A percentile compares a stretch with the other conserved stretches of the same genome.
phyloP scores from a whole-genome alignment of 2,888 invertebrate species.

The Scaptomyza flava region DNA sequence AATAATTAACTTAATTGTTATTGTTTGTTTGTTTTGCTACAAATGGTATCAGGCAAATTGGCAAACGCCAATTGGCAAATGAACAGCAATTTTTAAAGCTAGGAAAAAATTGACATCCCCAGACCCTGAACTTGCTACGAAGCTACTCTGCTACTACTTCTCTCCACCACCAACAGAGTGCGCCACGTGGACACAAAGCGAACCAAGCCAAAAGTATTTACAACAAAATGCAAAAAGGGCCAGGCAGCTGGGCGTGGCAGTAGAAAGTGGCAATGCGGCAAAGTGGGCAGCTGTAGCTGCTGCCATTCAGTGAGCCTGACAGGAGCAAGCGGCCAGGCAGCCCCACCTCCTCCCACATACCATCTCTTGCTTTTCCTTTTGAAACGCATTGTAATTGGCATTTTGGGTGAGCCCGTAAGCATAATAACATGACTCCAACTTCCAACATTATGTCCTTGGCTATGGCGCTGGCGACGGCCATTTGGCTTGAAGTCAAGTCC shows the following conservation, averaged over 20 bases:
- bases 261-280: slow-evolving; percentile 34
- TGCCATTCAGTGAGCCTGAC: slow-evolving; percentile 49
- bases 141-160: background rate
- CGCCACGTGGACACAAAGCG: slow-evolving; percentile 66
- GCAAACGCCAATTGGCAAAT: slow-evolving; percentile 15
- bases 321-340: slow-evolving; percentile 15
- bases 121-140: slow-evolving; percentile 64
- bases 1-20: slow-evolving; percentile 43
- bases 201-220: slow-evolving; percentile 69
- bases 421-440: slow-evolving; percentile 59
- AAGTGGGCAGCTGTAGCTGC: slow-evolving; percentile 21
- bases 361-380: too few species aligned
- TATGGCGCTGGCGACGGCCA: slow-evolving; percentile 15
- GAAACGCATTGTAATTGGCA: slow-evolving; percentile 74
- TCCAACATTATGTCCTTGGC: slow-evolving; percentile 14
- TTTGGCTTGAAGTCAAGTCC: slow-evolving; percentile 52
- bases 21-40: slow-evolving; percentile 18
- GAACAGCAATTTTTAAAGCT: slow-evolving; percentile 26
- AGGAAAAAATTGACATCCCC: slow-evolving; percentile 30
- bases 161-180: slow-evolving; percentile 10
- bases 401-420: slow-evolving; percentile 53
- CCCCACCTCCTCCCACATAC: background rate
- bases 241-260: slow-evolving; percentile 30
- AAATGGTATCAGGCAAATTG: slow-evolving; percentile 13
- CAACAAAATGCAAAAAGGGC: slow-evolving; percentile 61